Evolutionary conservation across 1,140 invertebrate genomes (phyloP).

Genomic region (Hylaeus volcanicus): DNA sequence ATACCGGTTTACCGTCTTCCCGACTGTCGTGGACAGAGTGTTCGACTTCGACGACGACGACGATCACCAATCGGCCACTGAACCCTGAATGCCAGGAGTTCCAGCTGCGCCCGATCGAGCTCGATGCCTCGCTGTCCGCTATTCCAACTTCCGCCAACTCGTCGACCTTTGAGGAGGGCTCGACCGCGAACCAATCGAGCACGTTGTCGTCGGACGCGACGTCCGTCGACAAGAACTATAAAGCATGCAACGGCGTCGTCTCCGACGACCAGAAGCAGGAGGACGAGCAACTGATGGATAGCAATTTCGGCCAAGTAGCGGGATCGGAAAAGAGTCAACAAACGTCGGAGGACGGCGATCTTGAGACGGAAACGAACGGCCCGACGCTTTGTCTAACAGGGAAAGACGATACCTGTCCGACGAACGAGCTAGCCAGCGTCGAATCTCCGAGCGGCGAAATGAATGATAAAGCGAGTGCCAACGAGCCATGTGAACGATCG

Average conservation of each 20-base stretch:
- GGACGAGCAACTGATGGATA: not conserved
- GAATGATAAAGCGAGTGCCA: not conserved
- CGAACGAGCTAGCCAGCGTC: not conserved
- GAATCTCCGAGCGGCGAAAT: not conserved
- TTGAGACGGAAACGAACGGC: constrained; percentile 12
- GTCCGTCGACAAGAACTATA: not conserved
- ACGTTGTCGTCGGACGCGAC: not conserved
- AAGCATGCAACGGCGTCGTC: constrained; percentile 9
- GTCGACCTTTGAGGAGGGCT: constrained; percentile 7
- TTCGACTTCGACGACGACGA: constrained; percentile 32
- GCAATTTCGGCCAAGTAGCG: not conserved
- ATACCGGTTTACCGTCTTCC: constrained; percentile 64
- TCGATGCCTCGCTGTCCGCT: constrained; percentile 1
- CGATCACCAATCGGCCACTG: constrained; percentile 66
- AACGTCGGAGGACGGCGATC: not conserved
- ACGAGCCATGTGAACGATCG: constrained; percentile 20
- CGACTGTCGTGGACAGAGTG: constrained; percentile 53
- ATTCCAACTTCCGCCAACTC: constrained; percentile 1
- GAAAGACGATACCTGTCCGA: not conserved
- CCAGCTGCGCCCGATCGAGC: constrained; percentile 59
- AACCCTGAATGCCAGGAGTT: constrained; percentile 79
- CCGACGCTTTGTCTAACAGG: constrained; percentile 3
- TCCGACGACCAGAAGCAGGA: not conserved
- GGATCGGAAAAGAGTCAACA: not conserved
- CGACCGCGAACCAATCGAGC: not conserved